Evolutionary conservation across 2,797 vertebrate species (phyloP).

Genomic region (Sebastes cheni): DNA sequence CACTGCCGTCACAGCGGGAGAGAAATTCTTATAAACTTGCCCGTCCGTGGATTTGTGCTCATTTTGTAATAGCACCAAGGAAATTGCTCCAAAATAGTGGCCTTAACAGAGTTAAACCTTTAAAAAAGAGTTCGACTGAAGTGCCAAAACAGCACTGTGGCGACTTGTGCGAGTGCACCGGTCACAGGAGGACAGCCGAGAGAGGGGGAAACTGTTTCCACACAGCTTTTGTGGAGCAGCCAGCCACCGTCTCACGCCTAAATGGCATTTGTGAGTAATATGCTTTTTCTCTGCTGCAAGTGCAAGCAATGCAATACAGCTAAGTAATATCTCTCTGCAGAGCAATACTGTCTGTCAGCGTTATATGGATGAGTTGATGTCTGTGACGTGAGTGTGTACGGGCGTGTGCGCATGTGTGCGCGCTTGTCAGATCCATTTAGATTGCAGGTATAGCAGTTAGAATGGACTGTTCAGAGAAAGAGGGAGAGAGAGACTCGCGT

Average conservation of each 20-base stretch:
- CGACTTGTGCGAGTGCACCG: conserved; percentile 16
- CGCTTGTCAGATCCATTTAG: conserved; percentile 67
- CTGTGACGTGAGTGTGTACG: conserved; percentile 20
- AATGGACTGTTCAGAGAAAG: conserved; percentile 56
- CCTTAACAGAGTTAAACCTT: conserved; percentile 28
- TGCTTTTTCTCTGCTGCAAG: conserved; percentile 69
- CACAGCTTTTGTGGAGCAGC: conserved; percentile 41
- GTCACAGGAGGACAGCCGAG: conserved; percentile 21
- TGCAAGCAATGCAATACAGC: conserved; percentile 79
- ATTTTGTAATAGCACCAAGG: conserved; percentile 6
- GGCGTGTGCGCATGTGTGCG: neutral
- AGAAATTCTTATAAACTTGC: conserved; percentile 3
- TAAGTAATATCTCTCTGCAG: conserved; percentile 76
- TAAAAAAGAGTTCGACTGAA: conserved; percentile 33
- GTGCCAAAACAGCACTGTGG: conserved; percentile 10
- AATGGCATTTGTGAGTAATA: conserved; percentile 75
- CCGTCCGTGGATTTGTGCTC: conserved; percentile 12
- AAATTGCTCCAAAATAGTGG: conserved; percentile 25
- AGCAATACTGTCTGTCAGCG: conserved; percentile 71
- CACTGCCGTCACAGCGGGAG: conserved; percentile 20
- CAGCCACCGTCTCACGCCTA: conserved; percentile 57
- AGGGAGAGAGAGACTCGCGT: conserved; percentile 35
- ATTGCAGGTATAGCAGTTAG: conserved; percentile 59
- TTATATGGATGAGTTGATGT: conserved; percentile 73
- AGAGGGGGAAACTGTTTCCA: conserved; percentile 37